Evolutionary conservation across 2,888 invertebrate genomes (phyloP).

Genomic region (Nymphalis c-album): DNA sequence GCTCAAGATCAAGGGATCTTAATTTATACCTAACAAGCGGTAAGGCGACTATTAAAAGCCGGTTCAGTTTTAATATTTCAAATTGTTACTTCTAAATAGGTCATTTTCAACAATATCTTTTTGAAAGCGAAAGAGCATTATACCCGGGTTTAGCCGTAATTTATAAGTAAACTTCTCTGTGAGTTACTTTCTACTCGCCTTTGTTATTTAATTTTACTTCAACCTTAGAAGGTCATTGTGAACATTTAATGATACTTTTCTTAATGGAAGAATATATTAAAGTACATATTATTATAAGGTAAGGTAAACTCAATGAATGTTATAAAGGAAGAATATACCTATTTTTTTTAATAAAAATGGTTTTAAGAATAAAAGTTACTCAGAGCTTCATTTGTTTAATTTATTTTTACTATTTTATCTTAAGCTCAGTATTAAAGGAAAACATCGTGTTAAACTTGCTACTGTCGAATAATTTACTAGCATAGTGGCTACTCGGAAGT

Average conservation of each 20-base stretch:
- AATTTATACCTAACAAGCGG: conserved; percentile 1
- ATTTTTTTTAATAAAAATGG: no score
- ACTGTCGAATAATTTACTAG: no score
- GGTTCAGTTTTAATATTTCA: conserved; percentile 16
- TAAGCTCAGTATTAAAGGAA: no score
- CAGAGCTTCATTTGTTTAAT: no score
- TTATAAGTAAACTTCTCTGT: conserved; percentile 26
- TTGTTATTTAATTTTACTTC: conserved; percentile 26
- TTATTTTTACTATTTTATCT: no score
- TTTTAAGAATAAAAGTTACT: no score
- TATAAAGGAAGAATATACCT: no score
- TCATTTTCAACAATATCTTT: conserved; percentile 26
- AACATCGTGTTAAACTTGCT: no score
- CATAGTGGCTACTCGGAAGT: no score
- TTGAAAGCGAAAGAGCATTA: conserved; percentile 26
- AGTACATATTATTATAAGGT: no score
- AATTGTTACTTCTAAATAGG: conserved; percentile 22
- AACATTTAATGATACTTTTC: background rate
- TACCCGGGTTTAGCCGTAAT: conserved; percentile 21
- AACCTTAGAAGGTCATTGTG: background rate
- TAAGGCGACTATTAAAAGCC: background rate
- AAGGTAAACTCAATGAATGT: no score
- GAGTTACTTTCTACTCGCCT: conserved; percentile 16
- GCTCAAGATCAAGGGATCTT: background rate
- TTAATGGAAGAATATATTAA: background rate